Base-by-base conservation (phyloP, 30 jellyfish, hydroid and myxozoan genomes). In the Turritopsis dohrnii region DNA sequence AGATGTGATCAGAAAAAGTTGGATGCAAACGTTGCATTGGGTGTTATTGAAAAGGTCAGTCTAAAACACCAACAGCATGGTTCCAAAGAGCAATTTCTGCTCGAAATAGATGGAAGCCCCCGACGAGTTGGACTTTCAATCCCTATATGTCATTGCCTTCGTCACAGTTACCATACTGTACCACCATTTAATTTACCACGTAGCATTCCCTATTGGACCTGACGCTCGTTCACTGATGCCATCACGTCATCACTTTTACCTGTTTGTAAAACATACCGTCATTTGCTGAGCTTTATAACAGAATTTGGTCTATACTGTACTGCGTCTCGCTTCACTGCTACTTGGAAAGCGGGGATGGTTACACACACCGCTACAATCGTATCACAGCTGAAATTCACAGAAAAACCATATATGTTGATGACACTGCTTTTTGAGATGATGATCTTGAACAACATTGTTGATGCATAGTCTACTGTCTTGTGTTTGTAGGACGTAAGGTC, bases 261-360 rank as follows among this genome's bases (percentile, higher is more conserved):
- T 16, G 72, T 54, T 54, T 54, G 28, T 72, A 25, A 18, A 18
- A 29, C 21, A 72, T 23, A 72, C 24, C 23, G 81, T 18, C 81
- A 72, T 29, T 72, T 72, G 23, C 30, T 72, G 81, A 72, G 29
- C 30, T 72, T 72, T 1, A 72, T 72, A 0, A 72, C 73, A 60
- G 73, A 60, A 60, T 60, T 60, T 60, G 0, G 73, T 21, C 73
- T 21, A 60, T 60, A 60, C 28, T 29, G 81, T 18, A 72, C 81
- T 25, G 81, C 30, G 81, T 25, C 18, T 24, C 81, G 20, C 80
- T 29, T 19, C 1, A n/a, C 0, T 28, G 86, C 29, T 53, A 16
- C 1, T 30, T 25, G 19, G 91, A 90, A 18, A 21, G 87, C 22
- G 94, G 90, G 16, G 91, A 84, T 77, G 85, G 91, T n/a, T 84